A percentile compares a stretch with the other conserved stretches of the same genome.
Conservation (phyloP, 2,797 vertebrate genomes). For the Perodicticus potto region DNA sequence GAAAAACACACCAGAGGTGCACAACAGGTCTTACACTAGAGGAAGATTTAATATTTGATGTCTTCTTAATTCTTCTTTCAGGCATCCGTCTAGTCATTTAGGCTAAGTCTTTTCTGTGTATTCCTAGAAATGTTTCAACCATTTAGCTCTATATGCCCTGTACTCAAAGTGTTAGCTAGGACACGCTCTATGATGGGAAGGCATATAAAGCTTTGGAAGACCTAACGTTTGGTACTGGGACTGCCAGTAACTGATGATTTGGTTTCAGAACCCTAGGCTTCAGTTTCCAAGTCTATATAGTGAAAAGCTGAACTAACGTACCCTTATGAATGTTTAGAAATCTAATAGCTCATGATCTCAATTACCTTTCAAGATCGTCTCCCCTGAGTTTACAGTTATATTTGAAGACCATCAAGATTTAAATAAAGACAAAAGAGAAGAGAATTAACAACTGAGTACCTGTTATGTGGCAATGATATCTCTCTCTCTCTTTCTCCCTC, state of each 20-base stretch:
- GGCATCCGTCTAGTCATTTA: background rate
- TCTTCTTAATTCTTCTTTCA: slow-evolving; percentile 2
- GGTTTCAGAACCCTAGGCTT: background rate
- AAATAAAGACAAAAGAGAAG: background rate
- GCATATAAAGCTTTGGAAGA: background rate
- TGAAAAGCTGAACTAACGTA: background rate
- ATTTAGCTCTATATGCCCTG: background rate
- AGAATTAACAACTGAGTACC: background rate
- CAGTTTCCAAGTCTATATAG: background rate
- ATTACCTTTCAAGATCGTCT: background rate
- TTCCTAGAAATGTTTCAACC: background rate
- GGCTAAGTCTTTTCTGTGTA: background rate
- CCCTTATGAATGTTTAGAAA: background rate
- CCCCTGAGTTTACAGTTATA: background rate
- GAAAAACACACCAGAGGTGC: background rate
- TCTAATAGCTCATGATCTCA: background rate
- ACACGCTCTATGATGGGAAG: background rate
- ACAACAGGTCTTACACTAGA: background rate
- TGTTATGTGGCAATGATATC: background rate
- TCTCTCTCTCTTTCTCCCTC: too few relatives aligned
- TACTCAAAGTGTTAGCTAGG: background rate
- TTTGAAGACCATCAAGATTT: background rate
- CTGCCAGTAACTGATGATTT: background rate
- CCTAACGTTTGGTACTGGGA: background rate
- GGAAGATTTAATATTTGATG: background rate